phyloP scores from a whole-genome alignment of 2,797 vertebrate species.

The Momotus momota region DNA sequence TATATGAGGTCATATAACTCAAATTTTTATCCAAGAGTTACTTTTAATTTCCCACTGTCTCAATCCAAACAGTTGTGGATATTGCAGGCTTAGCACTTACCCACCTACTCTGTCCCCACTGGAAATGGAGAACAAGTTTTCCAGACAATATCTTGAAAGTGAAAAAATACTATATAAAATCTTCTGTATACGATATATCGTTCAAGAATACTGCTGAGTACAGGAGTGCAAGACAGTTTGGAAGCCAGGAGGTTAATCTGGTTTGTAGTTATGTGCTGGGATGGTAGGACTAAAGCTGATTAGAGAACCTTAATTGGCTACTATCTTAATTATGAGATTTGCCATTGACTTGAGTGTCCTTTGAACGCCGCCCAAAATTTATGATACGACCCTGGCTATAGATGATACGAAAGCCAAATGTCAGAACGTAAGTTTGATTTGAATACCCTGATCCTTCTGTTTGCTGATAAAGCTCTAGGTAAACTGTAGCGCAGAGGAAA shows the following conservation, averaged over 20 bases:
- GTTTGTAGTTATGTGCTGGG: background rate
- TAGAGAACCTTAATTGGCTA: slow-evolving; percentile 26
- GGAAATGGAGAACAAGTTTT: background rate
- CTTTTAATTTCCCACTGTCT: background rate
- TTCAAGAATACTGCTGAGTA: background rate
- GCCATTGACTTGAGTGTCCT: background rate
- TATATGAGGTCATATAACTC: background rate
- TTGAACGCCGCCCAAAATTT: background rate
- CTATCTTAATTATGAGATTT: slow-evolving; percentile 6
- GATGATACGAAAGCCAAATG: background rate
- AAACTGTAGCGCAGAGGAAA: slow-evolving; percentile 52
- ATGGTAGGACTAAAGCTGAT: slow-evolving; percentile 44
- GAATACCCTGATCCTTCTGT: background rate
- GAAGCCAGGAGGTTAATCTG: slow-evolving; percentile 44
- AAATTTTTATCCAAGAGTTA: background rate
- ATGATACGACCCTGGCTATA: background rate
- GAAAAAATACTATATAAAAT: background rate
- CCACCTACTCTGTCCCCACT: no score
- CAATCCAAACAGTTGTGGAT: background rate
- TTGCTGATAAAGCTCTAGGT: slow-evolving; percentile 36
- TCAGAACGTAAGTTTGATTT: background rate
- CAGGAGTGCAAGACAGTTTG: background rate
- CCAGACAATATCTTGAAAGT: background rate
- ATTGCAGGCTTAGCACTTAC: background rate
- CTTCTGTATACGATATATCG: background rate